Conservation (phyloP, 2,113 vertebrate genomes). For the Silurus glanis region DNA sequence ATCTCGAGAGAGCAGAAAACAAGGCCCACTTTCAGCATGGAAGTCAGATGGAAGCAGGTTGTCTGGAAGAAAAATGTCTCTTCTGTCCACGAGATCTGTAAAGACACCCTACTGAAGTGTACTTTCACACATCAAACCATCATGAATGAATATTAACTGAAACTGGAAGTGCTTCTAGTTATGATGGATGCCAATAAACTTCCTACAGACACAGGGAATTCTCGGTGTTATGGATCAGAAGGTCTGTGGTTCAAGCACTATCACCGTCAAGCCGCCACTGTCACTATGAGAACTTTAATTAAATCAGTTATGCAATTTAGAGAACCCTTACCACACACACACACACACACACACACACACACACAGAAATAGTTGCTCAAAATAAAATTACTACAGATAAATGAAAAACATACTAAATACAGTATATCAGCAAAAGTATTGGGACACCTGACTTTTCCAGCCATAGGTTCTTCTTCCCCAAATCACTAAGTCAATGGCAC, state of each 20-base stretch:
- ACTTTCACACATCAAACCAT: not conserved
- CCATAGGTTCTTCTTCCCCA: too few relatives aligned
- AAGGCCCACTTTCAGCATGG: constrained; percentile 9
- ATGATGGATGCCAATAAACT: not conserved
- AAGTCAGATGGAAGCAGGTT: constrained; percentile 18
- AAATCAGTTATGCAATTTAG: too few relatives aligned
- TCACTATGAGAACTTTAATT: too few relatives aligned
- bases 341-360: too few relatives aligned
- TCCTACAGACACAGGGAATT: not conserved
- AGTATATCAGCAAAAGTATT: too few relatives aligned
- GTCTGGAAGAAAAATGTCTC: constrained; percentile 11
- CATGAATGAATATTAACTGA: not conserved
- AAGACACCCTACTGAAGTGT: not conserved
- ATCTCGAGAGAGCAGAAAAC: constrained; percentile 34
- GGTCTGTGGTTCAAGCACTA: not conserved
- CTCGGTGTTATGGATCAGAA: not conserved
- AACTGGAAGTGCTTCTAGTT: not conserved
- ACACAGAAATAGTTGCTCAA: too few relatives aligned
- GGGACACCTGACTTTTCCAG: too few relatives aligned
- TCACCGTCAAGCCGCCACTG: not conserved
- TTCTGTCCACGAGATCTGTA: not conserved
- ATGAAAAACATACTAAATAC: too few relatives aligned
- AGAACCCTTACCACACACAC: too few relatives aligned
- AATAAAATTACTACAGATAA: too few relatives aligned
- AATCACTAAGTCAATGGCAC: too few relatives aligned